Evolutionary conservation across 2,888 invertebrate species (phyloP).

Genomic region (Athalia cordata): DNA sequence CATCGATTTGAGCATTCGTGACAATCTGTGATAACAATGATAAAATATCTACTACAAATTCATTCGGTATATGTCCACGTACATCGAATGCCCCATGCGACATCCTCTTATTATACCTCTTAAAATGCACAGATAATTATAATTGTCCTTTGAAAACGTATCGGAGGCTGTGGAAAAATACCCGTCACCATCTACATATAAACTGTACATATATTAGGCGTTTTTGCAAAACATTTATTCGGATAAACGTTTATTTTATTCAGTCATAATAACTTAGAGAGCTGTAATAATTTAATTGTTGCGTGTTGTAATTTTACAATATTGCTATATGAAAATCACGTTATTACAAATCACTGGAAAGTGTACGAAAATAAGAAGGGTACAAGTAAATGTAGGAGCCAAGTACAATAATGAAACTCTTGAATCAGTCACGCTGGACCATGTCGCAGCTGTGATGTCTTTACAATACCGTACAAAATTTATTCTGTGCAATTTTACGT

Average conservation of each 20-base stretch:
- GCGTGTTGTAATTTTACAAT: conserved; percentile 1
- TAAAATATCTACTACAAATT: conserved; percentile 22
- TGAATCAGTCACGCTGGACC: background rate
- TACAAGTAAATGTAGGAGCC: no score
- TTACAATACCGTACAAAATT: conserved; percentile 21
- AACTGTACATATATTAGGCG: conserved; percentile 10
- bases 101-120: conserved; percentile 4
- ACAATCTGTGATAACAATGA: background rate
- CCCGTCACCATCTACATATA: conserved; percentile 16
- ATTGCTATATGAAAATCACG: conserved; percentile 16
- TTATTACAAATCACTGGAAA: no score
- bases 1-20: background rate
- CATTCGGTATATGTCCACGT: conserved; percentile 6
- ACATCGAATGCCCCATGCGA: background rate
- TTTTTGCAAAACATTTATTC: background rate
- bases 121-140: background rate
- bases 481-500: background rate
- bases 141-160: conserved; percentile 24
- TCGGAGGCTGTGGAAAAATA: conserved; percentile 34
- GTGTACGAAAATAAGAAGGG: no score
- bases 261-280: conserved; percentile 29
- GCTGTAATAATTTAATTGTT: background rate
- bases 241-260: conserved; percentile 15
- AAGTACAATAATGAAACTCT: background rate
- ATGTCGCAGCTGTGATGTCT: background rate